Percentiles rank a stretch among this genome's conserved stretches.
Conservation (phyloP, 2,888 invertebrate genomes). For the Drosophila melanosoma region DNA sequence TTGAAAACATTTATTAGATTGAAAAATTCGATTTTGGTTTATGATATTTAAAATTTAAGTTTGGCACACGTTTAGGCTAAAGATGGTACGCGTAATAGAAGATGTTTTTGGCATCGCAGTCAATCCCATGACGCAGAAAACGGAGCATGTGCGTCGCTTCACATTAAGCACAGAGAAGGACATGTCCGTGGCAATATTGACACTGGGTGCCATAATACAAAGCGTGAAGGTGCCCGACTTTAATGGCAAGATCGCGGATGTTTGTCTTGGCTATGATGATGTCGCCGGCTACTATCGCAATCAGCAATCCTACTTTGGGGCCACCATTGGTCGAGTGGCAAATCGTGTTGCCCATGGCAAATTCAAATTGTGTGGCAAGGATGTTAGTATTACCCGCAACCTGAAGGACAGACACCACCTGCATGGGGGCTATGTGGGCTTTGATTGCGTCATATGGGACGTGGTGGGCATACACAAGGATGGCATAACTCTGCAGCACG, state of each 20-base stretch:
- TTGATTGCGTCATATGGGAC: constrained; percentile 92
- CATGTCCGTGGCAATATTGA: constrained; percentile 86
- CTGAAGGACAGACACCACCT: constrained; percentile 88
- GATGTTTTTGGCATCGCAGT: constrained; percentile 82
- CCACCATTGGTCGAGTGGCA: constrained; percentile 93
- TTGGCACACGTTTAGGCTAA: constrained; percentile 19
- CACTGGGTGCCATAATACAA: constrained; percentile 93
- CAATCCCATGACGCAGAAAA: constrained; percentile 78
- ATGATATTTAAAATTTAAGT: constrained; percentile 40
- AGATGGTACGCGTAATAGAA: constrained; percentile 80
- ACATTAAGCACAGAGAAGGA: constrained; percentile 74
- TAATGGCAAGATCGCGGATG: constrained; percentile 90
- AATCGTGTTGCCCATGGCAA: constrained; percentile 91
- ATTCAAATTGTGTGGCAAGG: constrained; percentile 89
- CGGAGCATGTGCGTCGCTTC: constrained; percentile 77
- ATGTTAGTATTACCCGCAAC: constrained; percentile 90
- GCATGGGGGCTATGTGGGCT: constrained; percentile 94
- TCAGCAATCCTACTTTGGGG: constrained; percentile 93
- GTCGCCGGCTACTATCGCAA: constrained; percentile 89
- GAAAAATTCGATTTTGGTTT: constrained; percentile 29
- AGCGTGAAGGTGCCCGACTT: constrained; percentile 91
- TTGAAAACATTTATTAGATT: not conserved
- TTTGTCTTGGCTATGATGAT: constrained; percentile 92
- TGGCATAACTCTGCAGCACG: constrained; percentile 89
- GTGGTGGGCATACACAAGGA: constrained; percentile 74